phyloP scores from a whole-genome alignment of 1,140 invertebrate species.

The Pseudomyrmex dendroicus region DNA sequence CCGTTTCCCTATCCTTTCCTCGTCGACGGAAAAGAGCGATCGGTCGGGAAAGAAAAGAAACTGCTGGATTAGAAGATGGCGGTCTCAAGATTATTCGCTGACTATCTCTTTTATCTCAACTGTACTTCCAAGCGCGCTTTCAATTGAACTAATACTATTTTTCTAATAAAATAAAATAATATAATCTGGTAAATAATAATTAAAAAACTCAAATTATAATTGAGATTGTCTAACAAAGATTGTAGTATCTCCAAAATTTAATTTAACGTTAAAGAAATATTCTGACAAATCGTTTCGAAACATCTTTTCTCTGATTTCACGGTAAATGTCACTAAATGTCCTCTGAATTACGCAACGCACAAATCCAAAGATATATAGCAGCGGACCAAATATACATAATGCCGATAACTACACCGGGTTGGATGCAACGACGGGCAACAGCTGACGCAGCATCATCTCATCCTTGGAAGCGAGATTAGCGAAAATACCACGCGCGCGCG shows the following conservation, averaged over 20 bases:
- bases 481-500: slow-evolving; percentile 30
- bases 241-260: too few relatives aligned
- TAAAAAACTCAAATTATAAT: too few relatives aligned
- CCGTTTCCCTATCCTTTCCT: slow-evolving; percentile 39
- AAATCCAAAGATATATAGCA: too few relatives aligned
- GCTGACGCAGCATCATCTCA: slow-evolving; percentile 21
- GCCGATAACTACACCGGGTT: slow-evolving; percentile 3
- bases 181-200: too few relatives aligned
- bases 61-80: slow-evolving; percentile 24
- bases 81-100: neutral
- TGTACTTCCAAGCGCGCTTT: neutral
- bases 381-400: neutral
- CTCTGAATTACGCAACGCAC: neutral
- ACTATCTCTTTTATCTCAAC: slow-evolving; percentile 9
- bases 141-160: too few relatives aligned
- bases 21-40: slow-evolving; percentile 55
- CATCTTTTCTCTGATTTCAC: neutral
- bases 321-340: neutral
- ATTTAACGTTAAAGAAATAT: too few relatives aligned
- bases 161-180: too few relatives aligned
- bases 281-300: too few relatives aligned
- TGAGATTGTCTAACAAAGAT: too few relatives aligned
- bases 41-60: slow-evolving; percentile 26
- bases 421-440: slow-evolving; percentile 14
- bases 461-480: slow-evolving; percentile 38